Conservation (phyloP, 2,113 vertebrate species). For the Planiliza haematocheilus region DNA sequence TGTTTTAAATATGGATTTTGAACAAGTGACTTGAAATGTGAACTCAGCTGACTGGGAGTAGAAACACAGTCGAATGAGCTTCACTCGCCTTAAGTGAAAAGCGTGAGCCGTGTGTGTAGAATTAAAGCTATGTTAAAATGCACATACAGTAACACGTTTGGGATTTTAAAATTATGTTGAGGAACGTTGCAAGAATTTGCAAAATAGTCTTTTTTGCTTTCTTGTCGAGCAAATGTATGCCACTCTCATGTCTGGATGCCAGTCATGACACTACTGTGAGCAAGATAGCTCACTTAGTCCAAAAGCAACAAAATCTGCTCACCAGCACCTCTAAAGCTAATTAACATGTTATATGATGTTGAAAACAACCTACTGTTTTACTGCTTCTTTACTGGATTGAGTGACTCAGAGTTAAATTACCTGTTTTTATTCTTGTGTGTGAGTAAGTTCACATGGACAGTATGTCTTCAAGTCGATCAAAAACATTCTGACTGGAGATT, state of each 20-base stretch:
- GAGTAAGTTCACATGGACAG: no score
- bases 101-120: constrained; percentile 66
- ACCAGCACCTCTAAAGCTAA: background rate
- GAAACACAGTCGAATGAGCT: constrained; percentile 52
- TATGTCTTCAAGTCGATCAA: no score
- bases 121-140: constrained; percentile 65
- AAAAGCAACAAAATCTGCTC: background rate
- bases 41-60: constrained; percentile 42
- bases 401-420: no score
- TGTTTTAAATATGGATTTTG: constrained; percentile 59
- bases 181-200: background rate
- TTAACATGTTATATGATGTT: background rate
- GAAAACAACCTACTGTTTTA: background rate
- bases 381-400: background rate
- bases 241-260: background rate
- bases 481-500: no score
- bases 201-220: constrained; percentile 13
- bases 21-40: constrained; percentile 77
- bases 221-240: background rate
- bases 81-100: constrained; percentile 76
- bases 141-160: constrained; percentile 53
- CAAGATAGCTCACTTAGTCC: background rate
- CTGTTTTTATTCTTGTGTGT: background rate
- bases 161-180: constrained; percentile 1
- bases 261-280: constrained; percentile 12